These are phyloP conservation scores for Plecotus auritus DNA, from an alignment of 2,113 vertebrate genomes.

Conservation along the genomic window DNA sequence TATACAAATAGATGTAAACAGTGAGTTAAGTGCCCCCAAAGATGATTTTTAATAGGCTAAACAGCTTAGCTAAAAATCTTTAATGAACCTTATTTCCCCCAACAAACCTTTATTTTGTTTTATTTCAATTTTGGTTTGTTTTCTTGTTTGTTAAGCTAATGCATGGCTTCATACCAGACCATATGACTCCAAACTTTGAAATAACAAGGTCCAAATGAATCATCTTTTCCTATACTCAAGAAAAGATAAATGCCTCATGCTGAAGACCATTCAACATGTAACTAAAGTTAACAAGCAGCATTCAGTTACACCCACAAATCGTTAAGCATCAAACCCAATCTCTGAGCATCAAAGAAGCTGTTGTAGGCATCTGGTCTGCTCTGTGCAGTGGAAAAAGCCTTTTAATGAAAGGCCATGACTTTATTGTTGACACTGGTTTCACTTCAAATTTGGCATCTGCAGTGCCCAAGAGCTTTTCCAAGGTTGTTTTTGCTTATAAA, in stretches of 20 bases:
- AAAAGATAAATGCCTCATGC: background rate
- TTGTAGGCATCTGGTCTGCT: constrained; percentile 8
- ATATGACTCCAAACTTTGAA: constrained; percentile 28
- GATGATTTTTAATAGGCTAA: background rate
- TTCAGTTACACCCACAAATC: background rate
- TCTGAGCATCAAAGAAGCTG: background rate
- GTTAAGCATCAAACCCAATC: background rate
- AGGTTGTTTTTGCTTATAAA: constrained; percentile 35
- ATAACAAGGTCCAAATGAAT: constrained; percentile 13
- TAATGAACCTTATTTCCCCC: background rate
- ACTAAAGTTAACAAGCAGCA: constrained; percentile 29
- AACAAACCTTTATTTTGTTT: background rate
- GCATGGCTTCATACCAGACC: background rate
- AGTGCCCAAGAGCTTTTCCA: background rate
- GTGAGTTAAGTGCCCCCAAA: background rate
- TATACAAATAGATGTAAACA: background rate
- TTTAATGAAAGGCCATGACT: constrained; percentile 7
- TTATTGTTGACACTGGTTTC: background rate
- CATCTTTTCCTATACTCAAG: constrained; percentile 47
- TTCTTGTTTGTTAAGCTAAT: constrained; percentile 28
- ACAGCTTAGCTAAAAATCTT: background rate
- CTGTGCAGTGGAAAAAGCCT: background rate
- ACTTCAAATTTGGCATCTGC: background rate
- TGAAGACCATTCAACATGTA: background rate
- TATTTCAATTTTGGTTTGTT: background rate